Evolutionary conservation across 2,113 vertebrate genomes (phyloP).

Genomic region (Trachemys scripta): DNA sequence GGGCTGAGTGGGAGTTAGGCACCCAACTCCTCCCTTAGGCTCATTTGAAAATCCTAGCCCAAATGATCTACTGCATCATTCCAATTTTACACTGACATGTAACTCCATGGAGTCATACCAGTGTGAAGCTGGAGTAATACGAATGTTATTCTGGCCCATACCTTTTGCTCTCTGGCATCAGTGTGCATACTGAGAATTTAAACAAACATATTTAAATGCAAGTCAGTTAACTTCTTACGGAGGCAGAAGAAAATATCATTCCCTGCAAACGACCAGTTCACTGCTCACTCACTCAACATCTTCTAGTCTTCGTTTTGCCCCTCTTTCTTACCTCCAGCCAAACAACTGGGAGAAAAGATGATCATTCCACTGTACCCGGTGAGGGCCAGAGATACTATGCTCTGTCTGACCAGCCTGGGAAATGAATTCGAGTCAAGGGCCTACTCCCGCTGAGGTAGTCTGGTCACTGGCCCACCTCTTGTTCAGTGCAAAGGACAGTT

Average conservation of each 20-base stretch:
- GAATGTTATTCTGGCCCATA: conserved; percentile 2
- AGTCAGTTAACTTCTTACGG: not conserved
- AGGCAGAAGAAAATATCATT: conserved; percentile 15
- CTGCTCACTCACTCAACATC: conserved; percentile 29
- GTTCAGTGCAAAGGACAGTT: conserved; percentile 49
- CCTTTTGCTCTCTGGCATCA: conserved; percentile 11
- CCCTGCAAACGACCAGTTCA: not conserved
- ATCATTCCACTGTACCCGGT: not conserved
- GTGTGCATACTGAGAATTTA: conserved; percentile 24
- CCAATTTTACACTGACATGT: conserved; percentile 8
- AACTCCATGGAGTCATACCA: conserved; percentile 14
- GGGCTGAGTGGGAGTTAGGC: conserved; percentile 6
- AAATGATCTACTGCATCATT: conserved; percentile 42
- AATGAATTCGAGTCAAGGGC: conserved; percentile 66
- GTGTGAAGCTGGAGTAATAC: conserved; percentile 27
- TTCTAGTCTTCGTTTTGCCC: not conserved
- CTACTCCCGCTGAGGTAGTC: conserved; percentile 43
- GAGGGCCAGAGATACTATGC: conserved; percentile 45
- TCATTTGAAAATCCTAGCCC: conserved; percentile 49
- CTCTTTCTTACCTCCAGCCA: not conserved
- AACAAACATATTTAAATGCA: not conserved
- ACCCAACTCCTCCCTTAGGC: conserved; percentile 47
- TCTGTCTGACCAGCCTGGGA: conserved; percentile 33
- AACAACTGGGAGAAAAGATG: not conserved
- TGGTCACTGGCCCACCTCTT: not conserved